phyloP scores from a whole-genome alignment of 2,113 vertebrate genomes.

The Phalacrocorax pelagicus region DNA sequence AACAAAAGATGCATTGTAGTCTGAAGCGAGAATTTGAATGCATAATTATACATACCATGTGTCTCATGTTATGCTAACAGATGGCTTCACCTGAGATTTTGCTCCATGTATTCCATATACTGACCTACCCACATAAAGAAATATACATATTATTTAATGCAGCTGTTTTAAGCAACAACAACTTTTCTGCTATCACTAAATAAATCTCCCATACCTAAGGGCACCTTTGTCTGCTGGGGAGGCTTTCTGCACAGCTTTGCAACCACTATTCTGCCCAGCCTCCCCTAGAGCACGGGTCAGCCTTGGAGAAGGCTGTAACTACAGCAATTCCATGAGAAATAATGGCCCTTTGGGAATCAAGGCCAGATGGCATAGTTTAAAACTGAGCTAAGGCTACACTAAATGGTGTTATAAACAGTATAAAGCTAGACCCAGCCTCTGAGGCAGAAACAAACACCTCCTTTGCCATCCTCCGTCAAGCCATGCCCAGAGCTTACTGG shows the following conservation, averaged over 20 bases:
- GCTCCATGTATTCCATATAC: not conserved
- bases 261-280: not conserved
- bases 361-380: constrained; percentile 19
- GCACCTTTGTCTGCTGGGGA: not conserved
- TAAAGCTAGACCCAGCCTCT: not conserved
- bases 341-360: not conserved
- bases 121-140: not conserved
- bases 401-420: not conserved
- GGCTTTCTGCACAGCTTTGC: not conserved
- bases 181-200: not conserved
- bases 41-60: constrained; percentile 3
- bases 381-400: not conserved
- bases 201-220: not conserved
- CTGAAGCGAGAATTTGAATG: not conserved
- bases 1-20: constrained; percentile 37
- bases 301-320: not conserved
- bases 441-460: not conserved
- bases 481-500: not conserved
- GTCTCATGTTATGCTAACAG: constrained; percentile 6
- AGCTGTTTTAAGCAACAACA: not conserved
- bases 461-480: not conserved
- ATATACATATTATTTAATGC: not conserved
- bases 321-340: not conserved
- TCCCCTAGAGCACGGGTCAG: not conserved
- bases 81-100: not conserved